Conservation (phyloP, 1,140 invertebrate genomes). For the Tetragnatha versicolor region DNA sequence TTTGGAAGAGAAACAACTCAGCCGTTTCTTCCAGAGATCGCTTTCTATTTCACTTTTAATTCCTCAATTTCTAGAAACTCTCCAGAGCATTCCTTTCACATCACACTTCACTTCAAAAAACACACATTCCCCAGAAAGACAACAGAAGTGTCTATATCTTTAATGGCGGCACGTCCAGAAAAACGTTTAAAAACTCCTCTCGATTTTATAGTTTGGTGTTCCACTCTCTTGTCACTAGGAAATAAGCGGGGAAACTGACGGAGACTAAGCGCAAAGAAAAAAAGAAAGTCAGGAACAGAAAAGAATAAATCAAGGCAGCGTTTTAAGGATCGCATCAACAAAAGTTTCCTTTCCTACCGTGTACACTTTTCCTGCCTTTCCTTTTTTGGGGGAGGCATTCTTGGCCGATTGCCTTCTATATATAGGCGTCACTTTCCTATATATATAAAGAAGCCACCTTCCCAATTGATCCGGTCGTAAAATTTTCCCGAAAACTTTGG, state of each 20-base stretch:
- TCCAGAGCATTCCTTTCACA: too few species aligned
- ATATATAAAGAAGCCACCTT: slow-evolving; percentile 42
- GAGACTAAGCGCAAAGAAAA: too few species aligned
- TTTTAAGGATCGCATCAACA: slow-evolving; percentile 51
- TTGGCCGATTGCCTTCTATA: slow-evolving; percentile 44
- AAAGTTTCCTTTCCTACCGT: slow-evolving; percentile 32
- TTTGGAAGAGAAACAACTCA: too few species aligned
- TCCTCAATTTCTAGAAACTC: too few species aligned
- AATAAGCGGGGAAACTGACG: slow-evolving; percentile 34
- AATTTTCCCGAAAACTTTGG: slow-evolving; percentile 50
- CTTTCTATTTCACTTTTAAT: too few species aligned
- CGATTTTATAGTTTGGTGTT: slow-evolving; percentile 48
- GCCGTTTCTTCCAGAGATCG: too few species aligned
- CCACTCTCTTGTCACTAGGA: not conserved
- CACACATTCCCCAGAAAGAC: too few species aligned
- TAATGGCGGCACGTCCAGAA: not conserved
- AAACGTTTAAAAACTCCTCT: slow-evolving; percentile 33
- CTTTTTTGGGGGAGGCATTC: slow-evolving; percentile 29
- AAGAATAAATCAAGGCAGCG: slow-evolving; percentile 37
- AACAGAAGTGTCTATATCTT: too few species aligned
- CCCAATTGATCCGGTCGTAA: slow-evolving; percentile 51
- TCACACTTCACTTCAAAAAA: too few species aligned
- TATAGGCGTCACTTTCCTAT: slow-evolving; percentile 41
- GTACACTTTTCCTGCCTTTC: not conserved
- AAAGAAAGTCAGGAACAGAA: slow-evolving; percentile 13